These are phyloP conservation scores for Lithodes maja DNA, from an alignment of 2,888 invertebrate species.

Conservation along the genomic window DNA sequence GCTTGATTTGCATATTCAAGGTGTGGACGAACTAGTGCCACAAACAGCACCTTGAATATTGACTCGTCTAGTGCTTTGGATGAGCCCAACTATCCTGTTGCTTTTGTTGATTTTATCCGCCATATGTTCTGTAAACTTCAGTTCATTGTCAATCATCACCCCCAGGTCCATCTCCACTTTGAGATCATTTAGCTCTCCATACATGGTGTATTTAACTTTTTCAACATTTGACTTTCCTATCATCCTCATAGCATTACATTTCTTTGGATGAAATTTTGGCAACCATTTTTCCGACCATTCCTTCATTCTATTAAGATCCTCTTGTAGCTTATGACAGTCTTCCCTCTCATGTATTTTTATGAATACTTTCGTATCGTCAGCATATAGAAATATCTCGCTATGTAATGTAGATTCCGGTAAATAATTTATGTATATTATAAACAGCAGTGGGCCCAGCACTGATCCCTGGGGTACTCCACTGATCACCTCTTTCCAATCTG, in stretches of 20 bases:
- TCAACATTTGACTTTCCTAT: background rate
- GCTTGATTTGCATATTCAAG: too few relatives aligned
- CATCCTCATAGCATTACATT: constrained; percentile 1
- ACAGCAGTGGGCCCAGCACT: background rate
- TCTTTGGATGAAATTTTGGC: constrained; percentile 3
- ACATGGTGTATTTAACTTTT: background rate
- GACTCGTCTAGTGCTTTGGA: too few relatives aligned
- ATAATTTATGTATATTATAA: too few relatives aligned
- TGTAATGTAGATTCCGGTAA: too few relatives aligned
- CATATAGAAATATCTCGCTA: background rate
- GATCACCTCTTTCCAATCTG: background rate
- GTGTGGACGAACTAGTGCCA: too few relatives aligned
- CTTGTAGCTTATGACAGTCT: constrained; percentile 6
- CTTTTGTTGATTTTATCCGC: background rate
- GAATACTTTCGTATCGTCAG: background rate
- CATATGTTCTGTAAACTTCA: background rate
- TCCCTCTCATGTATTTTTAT: background rate
- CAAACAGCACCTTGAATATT: too few relatives aligned
- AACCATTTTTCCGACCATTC: background rate
- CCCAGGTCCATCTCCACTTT: background rate
- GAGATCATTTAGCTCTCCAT: background rate
- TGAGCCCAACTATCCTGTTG: constrained; percentile 8
- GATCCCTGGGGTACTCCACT: constrained; percentile 23
- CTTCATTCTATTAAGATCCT: constrained; percentile 6
- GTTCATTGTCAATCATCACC: background rate